Evolutionary conservation across 92 coral and sea anemone species (phyloP).

Genomic region (Ricordea florida): DNA sequence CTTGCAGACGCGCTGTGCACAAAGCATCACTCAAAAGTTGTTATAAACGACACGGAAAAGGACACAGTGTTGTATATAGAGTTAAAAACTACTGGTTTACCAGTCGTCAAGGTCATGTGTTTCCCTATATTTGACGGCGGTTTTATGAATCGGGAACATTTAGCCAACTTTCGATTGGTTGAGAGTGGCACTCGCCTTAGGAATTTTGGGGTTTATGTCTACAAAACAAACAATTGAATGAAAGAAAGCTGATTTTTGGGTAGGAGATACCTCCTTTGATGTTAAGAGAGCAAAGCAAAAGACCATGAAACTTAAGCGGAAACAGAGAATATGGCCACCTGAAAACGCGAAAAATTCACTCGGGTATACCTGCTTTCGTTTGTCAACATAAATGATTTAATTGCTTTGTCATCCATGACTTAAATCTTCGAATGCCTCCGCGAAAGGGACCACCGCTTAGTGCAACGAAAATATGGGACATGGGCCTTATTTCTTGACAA

Average conservation of each 20-base stretch:
- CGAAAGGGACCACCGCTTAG: slow-evolving; percentile 41
- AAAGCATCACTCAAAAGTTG: too few species aligned
- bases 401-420: slow-evolving; percentile 75
- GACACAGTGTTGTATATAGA: too few species aligned
- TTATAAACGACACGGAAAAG: too few species aligned
- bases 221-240: too few species aligned
- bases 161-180: too few species aligned
- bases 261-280: not conserved
- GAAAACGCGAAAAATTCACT: slow-evolving; percentile 5
- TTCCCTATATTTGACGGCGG: not conserved
- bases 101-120: not conserved
- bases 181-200: too few species aligned
- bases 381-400: slow-evolving; percentile 79
- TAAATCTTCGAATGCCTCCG: slow-evolving; percentile 49
- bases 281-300: not conserved
- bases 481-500: slow-evolving; percentile 61
- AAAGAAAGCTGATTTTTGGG: too few species aligned
- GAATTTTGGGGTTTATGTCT: too few species aligned
- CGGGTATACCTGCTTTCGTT: slow-evolving; percentile 31
- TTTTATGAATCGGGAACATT: not conserved
- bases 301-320: slow-evolving; percentile 7
- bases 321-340: slow-evolving; percentile 28
- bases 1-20: too few species aligned
- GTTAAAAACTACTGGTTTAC: slow-evolving; percentile 1
- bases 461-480: slow-evolving; percentile 80